These are phyloP conservation scores for Sceliomorpha sp. DNA, from an alignment of 2,888 invertebrate genomes.

Conservation along the genomic window DNA sequence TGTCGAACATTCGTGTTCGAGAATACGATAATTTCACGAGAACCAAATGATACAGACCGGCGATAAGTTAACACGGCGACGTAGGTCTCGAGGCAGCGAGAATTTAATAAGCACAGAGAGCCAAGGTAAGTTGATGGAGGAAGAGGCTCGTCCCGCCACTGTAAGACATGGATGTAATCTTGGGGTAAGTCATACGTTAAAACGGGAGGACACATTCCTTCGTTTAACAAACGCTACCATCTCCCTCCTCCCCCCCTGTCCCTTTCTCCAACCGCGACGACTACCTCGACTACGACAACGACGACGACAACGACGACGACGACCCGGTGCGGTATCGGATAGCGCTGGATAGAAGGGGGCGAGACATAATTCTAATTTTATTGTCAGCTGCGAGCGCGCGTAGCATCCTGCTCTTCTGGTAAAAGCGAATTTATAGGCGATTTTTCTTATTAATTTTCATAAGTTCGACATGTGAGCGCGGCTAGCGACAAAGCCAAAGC, in stretches of 20 bases:
- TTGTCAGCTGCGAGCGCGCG: conserved; percentile 69
- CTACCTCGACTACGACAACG: conserved; percentile 7
- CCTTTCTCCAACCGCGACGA: conserved; percentile 22
- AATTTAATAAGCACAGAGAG: conserved; percentile 74
- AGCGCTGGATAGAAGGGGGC: conserved; percentile 21
- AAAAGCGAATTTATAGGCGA: conserved; percentile 76
- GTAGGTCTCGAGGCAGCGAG: conserved; percentile 56
- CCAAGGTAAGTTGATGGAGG: conserved; percentile 52
- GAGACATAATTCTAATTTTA: conserved; percentile 79
- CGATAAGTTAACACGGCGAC: conserved; percentile 47
- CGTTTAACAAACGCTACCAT: conserved; percentile 75
- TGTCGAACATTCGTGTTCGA: not conserved
- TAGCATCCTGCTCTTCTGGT: conserved; percentile 52
- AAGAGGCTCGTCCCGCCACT: conserved; percentile 53
- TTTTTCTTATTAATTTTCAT: conserved; percentile 81
- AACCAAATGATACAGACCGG: conserved; percentile 26
- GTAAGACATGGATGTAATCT: conserved; percentile 77
- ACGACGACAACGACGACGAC: conserved; percentile 15
- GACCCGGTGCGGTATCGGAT: not conserved
- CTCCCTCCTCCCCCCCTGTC: conserved; percentile 16
- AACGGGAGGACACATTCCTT: conserved; percentile 75
- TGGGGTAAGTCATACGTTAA: conserved; percentile 76
- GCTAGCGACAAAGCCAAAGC: conserved; percentile 67
- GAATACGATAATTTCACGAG: not conserved
- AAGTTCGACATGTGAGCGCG: conserved; percentile 77